Evolutionary conservation across 1,140 invertebrate species (phyloP), one percentile per base, ranked within the genome.

Genomic region (Aphis craccivora): DNA sequence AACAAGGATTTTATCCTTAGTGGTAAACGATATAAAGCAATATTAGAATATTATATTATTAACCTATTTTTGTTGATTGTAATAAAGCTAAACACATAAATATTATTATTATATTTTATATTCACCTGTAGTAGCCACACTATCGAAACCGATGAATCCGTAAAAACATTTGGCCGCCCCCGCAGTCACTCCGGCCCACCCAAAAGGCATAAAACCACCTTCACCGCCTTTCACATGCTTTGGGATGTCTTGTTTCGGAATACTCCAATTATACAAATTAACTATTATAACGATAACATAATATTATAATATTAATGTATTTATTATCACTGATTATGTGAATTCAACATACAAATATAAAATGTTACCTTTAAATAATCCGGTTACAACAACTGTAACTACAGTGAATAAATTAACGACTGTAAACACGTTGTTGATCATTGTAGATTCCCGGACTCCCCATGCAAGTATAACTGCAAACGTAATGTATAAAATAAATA

Each of bases 401-500:
- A 99, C 97, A 1, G 98, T 98, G 0, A 96, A 93, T 88, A 99
- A 95, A 95, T 99, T 99, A 25, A 99, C 95, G 0, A 96, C 95
- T 0, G 98, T 99, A 95, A 99, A 99, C 18, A 99, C 95, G 94
- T 98, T 99, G 95, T 99, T 99, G 89, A 99, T 96, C 83, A 97
- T 96, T 18, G 98, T 97, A 0, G 98, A 99, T 95, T 99, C 98
- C 94, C 97, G 98, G 22, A 98, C 98, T 43, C 98, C 98, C 90
- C 97, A 95, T 1, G 97, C 96, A 14, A 99, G 95, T 37, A 99
- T 94, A 76, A 96, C 96, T 96, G 96, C 94, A 94, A 94, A 93
- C 94, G 94, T 81, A 93, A 83, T 55, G n/a, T 88, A 83, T 37
- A 4, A 9, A 83, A 23, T 37, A 37, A 81, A 35, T n/a, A 18